A percentile compares a stretch with the other conserved stretches of the same genome.
Evolutionary conservation across 2,888 invertebrate species (phyloP).

Genomic region (Agriotes lineatus): DNA sequence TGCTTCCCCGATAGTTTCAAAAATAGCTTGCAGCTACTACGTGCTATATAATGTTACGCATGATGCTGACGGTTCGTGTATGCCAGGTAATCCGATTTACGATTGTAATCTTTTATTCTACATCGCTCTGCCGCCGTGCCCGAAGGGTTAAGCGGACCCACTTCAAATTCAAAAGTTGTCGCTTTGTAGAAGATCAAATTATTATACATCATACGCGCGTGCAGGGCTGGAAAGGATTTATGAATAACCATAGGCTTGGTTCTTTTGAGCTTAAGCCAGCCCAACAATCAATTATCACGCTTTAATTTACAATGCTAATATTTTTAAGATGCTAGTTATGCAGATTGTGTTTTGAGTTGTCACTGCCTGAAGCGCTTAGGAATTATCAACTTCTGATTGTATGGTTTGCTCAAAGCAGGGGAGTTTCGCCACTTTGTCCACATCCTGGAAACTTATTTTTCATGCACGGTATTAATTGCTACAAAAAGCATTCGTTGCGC

Average conservation of each 20-base stretch:
- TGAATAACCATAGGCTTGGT: slow-evolving; percentile 18
- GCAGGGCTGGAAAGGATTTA: slow-evolving; percentile 8
- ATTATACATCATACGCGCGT: not conserved
- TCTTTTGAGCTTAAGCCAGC: slow-evolving; percentile 9
- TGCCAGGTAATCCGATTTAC: not conserved
- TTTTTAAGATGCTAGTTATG: not conserved
- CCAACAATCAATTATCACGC: slow-evolving; percentile 13
- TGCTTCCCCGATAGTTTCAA: not conserved
- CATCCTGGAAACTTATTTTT: not conserved
- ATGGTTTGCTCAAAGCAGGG: not conserved
- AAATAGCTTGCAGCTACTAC: not conserved
- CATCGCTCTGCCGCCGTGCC: not conserved
- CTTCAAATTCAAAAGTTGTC: slow-evolving; percentile 16
- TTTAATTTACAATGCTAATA: slow-evolving; percentile 14
- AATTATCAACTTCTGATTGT: not conserved
- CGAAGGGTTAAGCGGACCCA: not conserved
- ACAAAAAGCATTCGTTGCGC: slow-evolving; percentile 3
- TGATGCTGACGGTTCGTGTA: too few species aligned
- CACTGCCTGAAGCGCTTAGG: too few species aligned
- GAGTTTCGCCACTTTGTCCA: not conserved
- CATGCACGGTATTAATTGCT: not conserved
- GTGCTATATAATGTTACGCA: not conserved
- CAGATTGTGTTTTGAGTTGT: not conserved
- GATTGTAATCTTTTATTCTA: not conserved
- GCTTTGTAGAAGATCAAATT: slow-evolving; percentile 8